Evolutionary conservation across 2,113 vertebrate genomes (phyloP).

Genomic region (Rhinoptilus africanus): DNA sequence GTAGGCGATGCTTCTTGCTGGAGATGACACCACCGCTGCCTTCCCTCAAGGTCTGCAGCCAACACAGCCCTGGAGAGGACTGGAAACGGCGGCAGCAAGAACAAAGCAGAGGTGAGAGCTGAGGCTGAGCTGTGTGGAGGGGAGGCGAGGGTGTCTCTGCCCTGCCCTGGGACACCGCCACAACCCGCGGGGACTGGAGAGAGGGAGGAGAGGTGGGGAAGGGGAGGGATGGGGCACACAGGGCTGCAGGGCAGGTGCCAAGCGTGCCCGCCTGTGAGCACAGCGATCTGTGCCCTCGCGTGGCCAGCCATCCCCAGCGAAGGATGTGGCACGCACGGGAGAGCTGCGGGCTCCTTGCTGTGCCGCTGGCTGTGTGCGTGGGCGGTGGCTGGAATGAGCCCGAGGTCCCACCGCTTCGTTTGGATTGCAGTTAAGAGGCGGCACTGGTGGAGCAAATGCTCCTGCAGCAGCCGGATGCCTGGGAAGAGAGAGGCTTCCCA

Average conservation of each 20-base stretch:
- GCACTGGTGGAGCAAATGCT: neutral
- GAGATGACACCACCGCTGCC: neutral
- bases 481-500: neutral
- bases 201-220: neutral
- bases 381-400: neutral
- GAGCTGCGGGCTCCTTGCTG: neutral
- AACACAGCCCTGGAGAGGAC: neutral
- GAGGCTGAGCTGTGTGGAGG: neutral
- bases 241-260: neutral
- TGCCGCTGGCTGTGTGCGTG: fast-evolving
- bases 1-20: fast-evolving
- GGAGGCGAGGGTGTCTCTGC: neutral
- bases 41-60: neutral
- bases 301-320: no score
- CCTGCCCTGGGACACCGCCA: neutral
- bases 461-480: neutral
- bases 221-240: neutral
- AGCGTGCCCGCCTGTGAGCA: fast-evolving
- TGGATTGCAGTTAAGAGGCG: neutral
- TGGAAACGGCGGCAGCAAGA: neutral
- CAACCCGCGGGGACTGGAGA: fast-evolving
- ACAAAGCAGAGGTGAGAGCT: slow-evolving; percentile 21
- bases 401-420: neutral
- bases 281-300: fast-evolving
- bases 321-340: fast-evolving